Conservation (phyloP, 2,113 vertebrate species). For the Nematolebias whitei region DNA sequence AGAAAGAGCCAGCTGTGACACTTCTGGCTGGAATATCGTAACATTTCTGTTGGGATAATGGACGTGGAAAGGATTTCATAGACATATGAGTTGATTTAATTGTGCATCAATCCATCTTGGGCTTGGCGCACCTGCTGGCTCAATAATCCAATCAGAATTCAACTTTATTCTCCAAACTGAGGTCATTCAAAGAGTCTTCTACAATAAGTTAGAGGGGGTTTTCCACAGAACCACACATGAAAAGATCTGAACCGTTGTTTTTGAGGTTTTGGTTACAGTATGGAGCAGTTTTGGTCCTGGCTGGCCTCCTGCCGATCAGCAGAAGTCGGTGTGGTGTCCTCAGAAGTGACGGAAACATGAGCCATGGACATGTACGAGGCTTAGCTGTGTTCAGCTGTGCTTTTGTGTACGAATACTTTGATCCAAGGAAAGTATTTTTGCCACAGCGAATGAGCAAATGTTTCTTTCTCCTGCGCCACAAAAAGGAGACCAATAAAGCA, state of each 20-base stretch:
- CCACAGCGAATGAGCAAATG: not conserved
- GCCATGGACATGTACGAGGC: not conserved
- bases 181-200: too few relatives aligned
- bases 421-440: constrained; percentile 9
- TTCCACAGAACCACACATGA: too few relatives aligned
- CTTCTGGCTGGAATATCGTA: too few relatives aligned
- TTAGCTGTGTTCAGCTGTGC: constrained; percentile 7
- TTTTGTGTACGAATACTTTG: constrained; percentile 11
- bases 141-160: not conserved
- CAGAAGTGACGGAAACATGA: not conserved
- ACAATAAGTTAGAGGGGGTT: not conserved
- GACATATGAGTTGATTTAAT: too few relatives aligned
- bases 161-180: too few relatives aligned
- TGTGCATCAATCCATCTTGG: too few relatives aligned
- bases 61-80: too few relatives aligned
- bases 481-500: constrained; percentile 7
- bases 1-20: too few relatives aligned
- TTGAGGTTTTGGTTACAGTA: not conserved
- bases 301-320: not conserved
- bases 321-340: too few relatives aligned
- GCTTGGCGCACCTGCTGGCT: not conserved
- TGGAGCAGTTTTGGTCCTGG: not conserved
- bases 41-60: too few relatives aligned
- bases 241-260: too few relatives aligned
- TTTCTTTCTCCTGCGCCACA: constrained; percentile 30